Evolutionary conservation across 2,888 invertebrate species (phyloP).

Genomic region (Ferdinandea cuprea): DNA sequence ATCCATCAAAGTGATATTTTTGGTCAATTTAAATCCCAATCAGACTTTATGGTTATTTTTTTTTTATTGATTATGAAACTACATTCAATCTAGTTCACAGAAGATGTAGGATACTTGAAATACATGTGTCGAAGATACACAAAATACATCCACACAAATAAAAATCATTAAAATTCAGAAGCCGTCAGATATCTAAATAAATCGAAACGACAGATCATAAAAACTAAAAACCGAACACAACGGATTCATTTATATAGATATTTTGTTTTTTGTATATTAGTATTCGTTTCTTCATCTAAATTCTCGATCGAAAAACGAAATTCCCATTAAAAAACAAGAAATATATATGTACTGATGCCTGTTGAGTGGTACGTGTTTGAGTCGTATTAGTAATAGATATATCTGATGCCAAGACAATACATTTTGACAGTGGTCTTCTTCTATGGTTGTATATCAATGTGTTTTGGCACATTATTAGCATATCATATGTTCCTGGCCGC

Average conservation of each 20-base stretch:
- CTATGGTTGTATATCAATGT: conserved; percentile 14
- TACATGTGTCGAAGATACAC: conserved; percentile 63
- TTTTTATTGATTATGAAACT: conserved; percentile 60
- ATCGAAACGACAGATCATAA: conserved; percentile 83
- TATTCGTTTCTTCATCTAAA: conserved; percentile 59
- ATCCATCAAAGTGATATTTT: conserved; percentile 21
- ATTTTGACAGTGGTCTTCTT: conserved; percentile 23
- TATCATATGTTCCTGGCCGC: conserved; percentile 43
- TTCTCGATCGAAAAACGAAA: conserved; percentile 68
- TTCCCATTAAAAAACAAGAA: conserved; percentile 58
- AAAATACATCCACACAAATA: conserved; percentile 61
- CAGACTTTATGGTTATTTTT: conserved; percentile 35
- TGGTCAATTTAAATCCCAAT: conserved; percentile 41
- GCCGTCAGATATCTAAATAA: conserved; percentile 78
- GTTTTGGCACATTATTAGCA: conserved; percentile 69
- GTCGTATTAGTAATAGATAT: conserved; percentile 36
- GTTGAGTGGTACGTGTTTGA: conserved; percentile 63
- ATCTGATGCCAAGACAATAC: conserved; percentile 40
- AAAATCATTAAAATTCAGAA: conserved; percentile 73
- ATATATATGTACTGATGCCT: no score
- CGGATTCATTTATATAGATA: conserved; percentile 76
- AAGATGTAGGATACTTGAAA: conserved; percentile 14
- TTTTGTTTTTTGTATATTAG: conserved; percentile 46
- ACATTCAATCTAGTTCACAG: conserved; percentile 64
- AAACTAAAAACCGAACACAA: conserved; percentile 76